A percentile compares a stretch with the other conserved stretches of the same genome.
These are phyloP conservation scores for Athene noctua DNA, from an alignment of 2,113 vertebrate genomes.

Conservation along the genomic window DNA sequence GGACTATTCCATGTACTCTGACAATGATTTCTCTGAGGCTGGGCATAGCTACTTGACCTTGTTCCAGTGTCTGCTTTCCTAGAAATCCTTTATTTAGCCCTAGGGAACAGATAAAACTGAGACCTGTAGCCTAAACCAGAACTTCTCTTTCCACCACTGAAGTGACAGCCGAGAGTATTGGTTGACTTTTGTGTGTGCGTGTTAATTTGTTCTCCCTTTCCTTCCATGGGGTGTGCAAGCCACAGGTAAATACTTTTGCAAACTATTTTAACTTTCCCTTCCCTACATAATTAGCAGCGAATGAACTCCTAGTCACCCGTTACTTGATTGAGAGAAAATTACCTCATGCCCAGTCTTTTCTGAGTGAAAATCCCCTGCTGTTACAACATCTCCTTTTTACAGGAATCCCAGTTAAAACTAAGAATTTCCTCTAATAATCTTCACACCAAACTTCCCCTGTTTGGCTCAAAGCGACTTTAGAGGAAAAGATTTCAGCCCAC, in stretches of 20 bases:
- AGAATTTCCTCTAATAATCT: constrained; percentile 44
- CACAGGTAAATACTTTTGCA: not conserved
- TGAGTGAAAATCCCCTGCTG: constrained; percentile 47
- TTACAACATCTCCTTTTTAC: constrained; percentile 60
- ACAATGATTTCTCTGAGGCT: not conserved
- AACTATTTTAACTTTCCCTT: not conserved
- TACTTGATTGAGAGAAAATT: not conserved
- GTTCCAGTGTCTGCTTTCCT: constrained; percentile 21
- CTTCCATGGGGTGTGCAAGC: not conserved
- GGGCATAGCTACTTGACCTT: not conserved
- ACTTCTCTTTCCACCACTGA: not conserved
- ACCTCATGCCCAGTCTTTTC: not conserved
- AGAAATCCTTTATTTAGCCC: constrained; percentile 2
- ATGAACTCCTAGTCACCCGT: constrained; percentile 38
- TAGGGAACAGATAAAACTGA: not conserved
- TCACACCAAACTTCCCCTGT: constrained; percentile 22
- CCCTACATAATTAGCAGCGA: not conserved
- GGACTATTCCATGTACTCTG: not conserved
- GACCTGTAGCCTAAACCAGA: not conserved
- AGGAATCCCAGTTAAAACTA: constrained; percentile 25
- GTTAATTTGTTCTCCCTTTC: not conserved
- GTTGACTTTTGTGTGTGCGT: not conserved
- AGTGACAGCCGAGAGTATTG: not conserved
- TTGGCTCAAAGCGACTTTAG: not conserved
- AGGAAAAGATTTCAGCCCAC: not conserved